Evolutionary conservation across 2,113 vertebrate genomes (phyloP), one percentile per base, ranked within the genome.

Genomic region (Monarcha castaneiventris): DNA sequence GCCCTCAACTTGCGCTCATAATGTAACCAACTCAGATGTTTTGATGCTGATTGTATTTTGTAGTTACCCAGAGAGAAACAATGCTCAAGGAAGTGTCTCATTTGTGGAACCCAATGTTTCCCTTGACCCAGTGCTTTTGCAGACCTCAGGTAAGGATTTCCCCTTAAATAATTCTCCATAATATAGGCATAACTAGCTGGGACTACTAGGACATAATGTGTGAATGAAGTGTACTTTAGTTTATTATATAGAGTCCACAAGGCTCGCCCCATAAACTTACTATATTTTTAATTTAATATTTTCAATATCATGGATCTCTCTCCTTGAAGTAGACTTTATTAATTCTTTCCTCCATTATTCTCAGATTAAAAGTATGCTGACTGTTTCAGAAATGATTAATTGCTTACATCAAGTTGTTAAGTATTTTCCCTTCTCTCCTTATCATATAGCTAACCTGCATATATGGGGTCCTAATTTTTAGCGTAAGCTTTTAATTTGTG

Each of bases 101-200:
- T 37, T 48, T 72, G 25, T 73, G 44, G 41, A 89, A 82, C 10
- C 7, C 18, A 51, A 10, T 23, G 15, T n/a, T 77, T 82, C 11
- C 6, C 29, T 22, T 0, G 0, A 26, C 23, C 10, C 46, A 59
- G 23, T n/a, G 59, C 3, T 80, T 90, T 80, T 80, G 21, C 23
- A 74, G 12, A 23, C 4, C 6, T 59, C n/a, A 25, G 15, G 30
- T 48, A 86, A 87, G 63, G 13, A 30, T 76, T 73, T 68, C 9
- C 1, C 10, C 8, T 37, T 73, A 33, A 75, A 74, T 29, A 33
- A 26, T 66, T 83, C 22, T 69, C 11, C 71, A 7, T 41, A 44
- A 71, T 48, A 41, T 9, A 46, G 13, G 3, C 7, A 51, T 30
- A 90, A 56, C 21, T 80, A 67, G 6, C 27, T 81, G 33, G 14